These are phyloP conservation scores for Drosophila diplacantha DNA, from an alignment of 2,888 invertebrate species.

Conservation along the genomic window DNA sequence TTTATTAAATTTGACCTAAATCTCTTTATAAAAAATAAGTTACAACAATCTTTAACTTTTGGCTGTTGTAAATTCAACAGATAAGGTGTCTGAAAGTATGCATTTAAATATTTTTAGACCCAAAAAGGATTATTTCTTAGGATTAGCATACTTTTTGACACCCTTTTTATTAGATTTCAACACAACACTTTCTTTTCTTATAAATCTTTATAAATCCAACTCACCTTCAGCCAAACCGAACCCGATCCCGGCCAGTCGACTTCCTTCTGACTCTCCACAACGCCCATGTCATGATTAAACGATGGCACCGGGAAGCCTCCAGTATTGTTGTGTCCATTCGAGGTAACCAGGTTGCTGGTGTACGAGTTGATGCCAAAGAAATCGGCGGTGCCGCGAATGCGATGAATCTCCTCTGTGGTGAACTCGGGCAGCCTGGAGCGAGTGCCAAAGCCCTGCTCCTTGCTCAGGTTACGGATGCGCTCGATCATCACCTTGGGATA, in stretches of 20 bases:
- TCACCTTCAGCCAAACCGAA: slow-evolving; percentile 82
- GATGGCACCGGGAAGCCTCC: slow-evolving; percentile 79
- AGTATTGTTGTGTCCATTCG: slow-evolving; percentile 77
- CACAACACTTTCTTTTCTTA: not conserved
- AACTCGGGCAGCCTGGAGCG: slow-evolving; percentile 83
- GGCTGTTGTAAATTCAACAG: no score
- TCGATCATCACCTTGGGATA: slow-evolving; percentile 83
- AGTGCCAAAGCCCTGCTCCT: slow-evolving; percentile 79
- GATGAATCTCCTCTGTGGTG: slow-evolving; percentile 80
- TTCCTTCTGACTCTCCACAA: slow-evolving; percentile 80
- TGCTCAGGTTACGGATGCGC: slow-evolving; percentile 80
- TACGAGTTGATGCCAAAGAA: slow-evolving; percentile 88
- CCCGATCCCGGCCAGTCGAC: slow-evolving; percentile 81
- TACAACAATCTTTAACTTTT: no score
- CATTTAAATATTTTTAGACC: not conserved
- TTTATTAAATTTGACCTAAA: no score
- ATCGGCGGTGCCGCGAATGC: slow-evolving; percentile 82
- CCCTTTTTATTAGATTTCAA: no score
- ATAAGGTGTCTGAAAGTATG: not conserved
- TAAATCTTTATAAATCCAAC: slow-evolving; percentile 19
- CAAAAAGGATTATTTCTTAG: not conserved
- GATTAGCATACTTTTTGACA: no score
- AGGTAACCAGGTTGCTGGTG: slow-evolving; percentile 79
- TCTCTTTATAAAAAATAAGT: no score
- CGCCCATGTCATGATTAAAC: slow-evolving; percentile 82